Evolutionary conservation across 2,797 vertebrate genomes (phyloP), one percentile per base, ranked within the genome.

Genomic region (Lepilemur ruficaudatus): DNA sequence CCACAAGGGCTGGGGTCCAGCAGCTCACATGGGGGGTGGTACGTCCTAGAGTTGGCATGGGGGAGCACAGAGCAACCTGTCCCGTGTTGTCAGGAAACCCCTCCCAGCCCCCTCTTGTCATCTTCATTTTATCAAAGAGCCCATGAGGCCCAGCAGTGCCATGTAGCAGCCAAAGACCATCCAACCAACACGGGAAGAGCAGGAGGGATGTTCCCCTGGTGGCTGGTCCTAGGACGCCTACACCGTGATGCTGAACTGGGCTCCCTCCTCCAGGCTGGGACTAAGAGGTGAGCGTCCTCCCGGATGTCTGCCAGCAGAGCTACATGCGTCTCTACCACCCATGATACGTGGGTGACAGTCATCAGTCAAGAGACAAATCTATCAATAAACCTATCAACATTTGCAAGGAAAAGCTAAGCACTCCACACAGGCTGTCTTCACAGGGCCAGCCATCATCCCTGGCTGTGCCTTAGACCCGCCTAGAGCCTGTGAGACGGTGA

Each of bases 191-290:
- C 0, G 0, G 9, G 22, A 1, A 61, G 69, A 23, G 22, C 3
- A 0, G 1, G 13, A 0, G 1, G 13, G 2, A 10, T 41, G 9
- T 0, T 15, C 1, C 7, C 12, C 61, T 11, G 12, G 50, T 1
- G 2, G 18, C 4, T 3, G 3, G 25, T n/a, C 25, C 59, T 22
- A 52, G 52, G 14, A 0, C 3, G 0, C 8, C 8, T 7, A 7
- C 46, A 4, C 43, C 9, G 25, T 3, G 0, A 17, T 1, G 1
- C 70, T 20, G 41, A 35, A 5, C 41, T 1, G 43, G 9, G 30
- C 17, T 46, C 11, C 2, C 2, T 43, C 28, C 15, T 46, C n/a
- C 28, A 59, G 15, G 0, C 12, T 11, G 17, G 9, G 10, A 14
- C 59, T 4, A 28, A 23, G 17, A 32, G 10, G 22, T 8, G 17